Conservation (phyloP, 1,140 invertebrate genomes). For the Dendrolimus punctatus region DNA sequence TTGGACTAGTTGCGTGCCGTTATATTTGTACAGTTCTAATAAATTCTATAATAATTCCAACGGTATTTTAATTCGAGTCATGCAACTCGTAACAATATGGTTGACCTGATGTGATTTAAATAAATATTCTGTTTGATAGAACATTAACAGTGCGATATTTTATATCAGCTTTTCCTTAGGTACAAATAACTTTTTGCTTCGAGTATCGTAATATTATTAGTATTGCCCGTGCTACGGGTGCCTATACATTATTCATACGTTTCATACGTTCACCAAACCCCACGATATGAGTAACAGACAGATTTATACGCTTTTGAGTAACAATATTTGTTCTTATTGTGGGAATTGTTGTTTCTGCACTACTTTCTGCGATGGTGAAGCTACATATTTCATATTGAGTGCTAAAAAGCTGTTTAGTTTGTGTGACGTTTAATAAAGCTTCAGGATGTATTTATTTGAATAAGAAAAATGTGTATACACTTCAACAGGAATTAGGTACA, state of each 20-base stretch:
- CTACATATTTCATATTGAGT: neutral
- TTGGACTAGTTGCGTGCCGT: too few relatives aligned
- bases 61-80: too few relatives aligned
- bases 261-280: constrained; percentile 45
- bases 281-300: constrained; percentile 31
- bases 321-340: constrained; percentile 25
- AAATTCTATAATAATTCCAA: too few relatives aligned
- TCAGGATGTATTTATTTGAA: too few relatives aligned
- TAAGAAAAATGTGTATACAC: neutral
- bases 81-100: too few relatives aligned
- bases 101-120: too few relatives aligned
- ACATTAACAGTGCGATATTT: too few relatives aligned
- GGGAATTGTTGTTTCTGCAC: neutral
- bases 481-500: too few relatives aligned
- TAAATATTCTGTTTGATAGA: too few relatives aligned
- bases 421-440: too few relatives aligned
- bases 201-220: constrained; percentile 37
- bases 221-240: constrained; percentile 18
- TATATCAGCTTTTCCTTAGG: too few relatives aligned
- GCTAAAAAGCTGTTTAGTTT: neutral
- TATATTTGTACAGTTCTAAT: too few relatives aligned
- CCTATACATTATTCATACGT: constrained; percentile 50
- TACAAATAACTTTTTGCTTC: constrained; percentile 19
- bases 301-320: constrained; percentile 41
- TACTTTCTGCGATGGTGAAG: neutral